Conservation (phyloP, 2,113 vertebrate species). For the Rhinoderma darwinii region DNA sequence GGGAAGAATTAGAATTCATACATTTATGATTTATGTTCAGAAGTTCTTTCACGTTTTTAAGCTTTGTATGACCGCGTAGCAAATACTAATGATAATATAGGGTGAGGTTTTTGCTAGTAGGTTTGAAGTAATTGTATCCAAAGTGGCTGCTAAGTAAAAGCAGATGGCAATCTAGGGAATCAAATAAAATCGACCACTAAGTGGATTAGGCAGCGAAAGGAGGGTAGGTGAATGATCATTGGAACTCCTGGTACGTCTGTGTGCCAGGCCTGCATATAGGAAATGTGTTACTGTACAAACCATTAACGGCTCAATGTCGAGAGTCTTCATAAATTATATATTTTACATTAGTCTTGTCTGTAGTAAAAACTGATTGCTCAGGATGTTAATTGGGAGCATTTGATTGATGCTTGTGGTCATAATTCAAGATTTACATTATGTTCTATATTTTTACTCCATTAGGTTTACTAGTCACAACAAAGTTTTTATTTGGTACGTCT, state of each 20-base stretch:
- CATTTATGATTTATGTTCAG: not conserved
- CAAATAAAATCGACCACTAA: slow-evolving; percentile 31
- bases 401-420: not conserved
- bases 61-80: no score
- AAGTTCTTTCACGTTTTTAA: not conserved
- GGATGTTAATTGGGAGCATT: not conserved
- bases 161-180: slow-evolving; percentile 22
- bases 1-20: not conserved
- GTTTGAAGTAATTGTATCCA: slow-evolving; percentile 1
- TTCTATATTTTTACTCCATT: no score
- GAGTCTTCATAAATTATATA: not conserved
- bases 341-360: not conserved
- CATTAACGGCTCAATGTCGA: not conserved
- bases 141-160: slow-evolving; percentile 44
- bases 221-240: not conserved
- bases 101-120: not conserved
- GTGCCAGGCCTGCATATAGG: not conserved
- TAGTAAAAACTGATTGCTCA: not conserved
- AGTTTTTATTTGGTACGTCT: not conserved
- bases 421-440: not conserved
- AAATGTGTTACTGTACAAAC: slow-evolving; percentile 8
- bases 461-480: not conserved
- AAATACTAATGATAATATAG: not conserved
- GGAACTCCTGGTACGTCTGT: slow-evolving; percentile 6
- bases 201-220: slow-evolving; percentile 23